These are phyloP conservation scores for Heliconius hermathena DNA, from an alignment of 1,140 invertebrate species.

Conservation along the genomic window DNA sequence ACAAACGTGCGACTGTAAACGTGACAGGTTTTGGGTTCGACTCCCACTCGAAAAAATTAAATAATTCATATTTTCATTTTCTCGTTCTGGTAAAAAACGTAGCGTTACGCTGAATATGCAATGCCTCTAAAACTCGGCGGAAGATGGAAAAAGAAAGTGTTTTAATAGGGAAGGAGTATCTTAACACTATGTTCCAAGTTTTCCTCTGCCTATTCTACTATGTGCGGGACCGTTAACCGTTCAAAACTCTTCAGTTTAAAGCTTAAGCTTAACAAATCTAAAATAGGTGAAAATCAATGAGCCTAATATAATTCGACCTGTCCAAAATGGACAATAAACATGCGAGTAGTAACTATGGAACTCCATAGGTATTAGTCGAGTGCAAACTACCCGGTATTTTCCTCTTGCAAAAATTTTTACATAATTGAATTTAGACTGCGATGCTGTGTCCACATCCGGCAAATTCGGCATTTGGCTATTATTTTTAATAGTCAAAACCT, in stretches of 20 bases:
- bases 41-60: too few species aligned
- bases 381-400: not conserved
- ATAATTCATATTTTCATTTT: too few species aligned
- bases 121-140: too few species aligned
- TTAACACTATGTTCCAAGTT: too few species aligned
- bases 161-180: too few species aligned
- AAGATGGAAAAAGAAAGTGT: too few species aligned
- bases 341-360: not conserved
- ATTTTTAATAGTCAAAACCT: conserved; percentile 29
- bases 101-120: too few species aligned
- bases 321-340: not conserved
- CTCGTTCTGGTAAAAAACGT: too few species aligned
- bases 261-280: not conserved
- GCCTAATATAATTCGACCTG: too few species aligned
- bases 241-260: too few species aligned
- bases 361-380: not conserved
- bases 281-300: not conserved
- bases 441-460: conserved; percentile 5
- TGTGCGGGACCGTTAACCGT: too few species aligned
- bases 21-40: not conserved
- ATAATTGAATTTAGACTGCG: conserved; percentile 25
- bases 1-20: not conserved
- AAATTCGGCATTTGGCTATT: conserved; percentile 22
- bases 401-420: conserved; percentile 7
- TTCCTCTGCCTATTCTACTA: too few species aligned